A percentile compares a stretch with the other conserved stretches of the same genome.
These are phyloP conservation scores for Torymus texanus DNA, from an alignment of 2,888 invertebrate genomes.

Conservation along the genomic window DNA sequence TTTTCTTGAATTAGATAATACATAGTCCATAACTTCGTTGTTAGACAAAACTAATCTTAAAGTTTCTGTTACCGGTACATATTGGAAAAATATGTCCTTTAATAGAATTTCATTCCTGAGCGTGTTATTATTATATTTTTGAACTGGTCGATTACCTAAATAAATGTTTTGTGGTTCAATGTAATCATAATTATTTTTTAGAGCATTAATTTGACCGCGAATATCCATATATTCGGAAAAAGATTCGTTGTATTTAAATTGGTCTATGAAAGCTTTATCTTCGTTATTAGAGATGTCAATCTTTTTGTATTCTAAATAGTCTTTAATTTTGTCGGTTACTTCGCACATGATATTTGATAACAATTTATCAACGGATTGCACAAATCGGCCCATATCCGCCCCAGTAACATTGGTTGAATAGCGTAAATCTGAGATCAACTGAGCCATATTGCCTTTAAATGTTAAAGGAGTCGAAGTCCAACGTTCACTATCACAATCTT, in stretches of 20 bases:
- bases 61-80: constrained; percentile 26
- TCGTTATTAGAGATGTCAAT: not conserved
- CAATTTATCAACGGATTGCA: not conserved
- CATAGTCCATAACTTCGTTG: constrained; percentile 5
- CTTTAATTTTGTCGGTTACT: not conserved
- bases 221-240: constrained; percentile 11
- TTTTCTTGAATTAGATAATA: not conserved
- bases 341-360: not conserved
- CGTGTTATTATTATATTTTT: constrained; percentile 8
- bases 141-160: not conserved
- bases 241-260: not conserved
- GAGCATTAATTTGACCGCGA: constrained; percentile 1
- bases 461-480: not conserved
- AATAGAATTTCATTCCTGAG: not conserved
- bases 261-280: not conserved
- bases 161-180: constrained; percentile 1
- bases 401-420: constrained; percentile 11
- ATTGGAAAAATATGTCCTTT: constrained; percentile 6
- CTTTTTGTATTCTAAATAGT: constrained; percentile 11
- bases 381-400: not conserved
- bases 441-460: not conserved
- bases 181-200: constrained; percentile 15
- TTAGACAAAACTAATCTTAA: constrained; percentile 32
- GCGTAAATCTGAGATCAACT: constrained; percentile 8
- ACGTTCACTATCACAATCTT: not conserved